A percentile compares a stretch with the other conserved stretches of the same genome.
Conservation (phyloP, 2,888 invertebrate genomes). For the Aproaerema taeniolella region DNA sequence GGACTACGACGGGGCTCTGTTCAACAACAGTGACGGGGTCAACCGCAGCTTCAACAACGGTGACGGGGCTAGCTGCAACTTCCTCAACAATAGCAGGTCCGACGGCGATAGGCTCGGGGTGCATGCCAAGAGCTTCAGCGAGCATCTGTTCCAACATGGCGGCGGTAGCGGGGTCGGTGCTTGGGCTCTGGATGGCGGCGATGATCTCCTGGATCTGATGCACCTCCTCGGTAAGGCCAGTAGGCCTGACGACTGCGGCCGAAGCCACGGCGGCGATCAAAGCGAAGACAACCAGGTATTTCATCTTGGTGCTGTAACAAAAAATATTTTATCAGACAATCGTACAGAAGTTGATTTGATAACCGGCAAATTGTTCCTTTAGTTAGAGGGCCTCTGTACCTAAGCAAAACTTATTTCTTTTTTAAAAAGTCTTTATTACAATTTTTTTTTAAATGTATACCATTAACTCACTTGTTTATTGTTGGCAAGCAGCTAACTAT, state of each 20-base stretch:
- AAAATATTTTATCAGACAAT: too few species aligned
- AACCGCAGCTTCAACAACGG: conserved; percentile 3
- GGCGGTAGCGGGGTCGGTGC: conserved; percentile 46
- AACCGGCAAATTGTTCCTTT: too few species aligned
- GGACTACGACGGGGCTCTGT: conserved; percentile 8
- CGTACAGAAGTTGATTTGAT: too few species aligned
- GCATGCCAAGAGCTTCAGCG: conserved; percentile 21
- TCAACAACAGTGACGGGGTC: conserved; percentile 1
- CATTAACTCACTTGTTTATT: too few species aligned
- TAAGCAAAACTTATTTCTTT: too few species aligned
- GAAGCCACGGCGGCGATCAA: conserved; percentile 48
- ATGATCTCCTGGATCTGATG: conserved; percentile 38
- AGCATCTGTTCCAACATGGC: conserved; percentile 22
- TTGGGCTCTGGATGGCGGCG: conserved; percentile 46
- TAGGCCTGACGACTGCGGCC: conserved; percentile 30
- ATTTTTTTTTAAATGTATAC: too few species aligned
- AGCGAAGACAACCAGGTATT: conserved; percentile 48
- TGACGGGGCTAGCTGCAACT: background rate
- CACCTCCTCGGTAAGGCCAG: conserved; percentile 21
- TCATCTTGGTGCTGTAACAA: conserved; percentile 41
- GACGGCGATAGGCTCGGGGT: conserved; percentile 14
- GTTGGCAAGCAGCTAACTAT: too few species aligned
- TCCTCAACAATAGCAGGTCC: conserved; percentile 20
- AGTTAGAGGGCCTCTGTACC: too few species aligned
- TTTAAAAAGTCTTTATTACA: too few species aligned